These are phyloP conservation scores for Bucorvus abyssinicus DNA, from an alignment of 2,797 vertebrate species.

Conservation along the genomic window DNA sequence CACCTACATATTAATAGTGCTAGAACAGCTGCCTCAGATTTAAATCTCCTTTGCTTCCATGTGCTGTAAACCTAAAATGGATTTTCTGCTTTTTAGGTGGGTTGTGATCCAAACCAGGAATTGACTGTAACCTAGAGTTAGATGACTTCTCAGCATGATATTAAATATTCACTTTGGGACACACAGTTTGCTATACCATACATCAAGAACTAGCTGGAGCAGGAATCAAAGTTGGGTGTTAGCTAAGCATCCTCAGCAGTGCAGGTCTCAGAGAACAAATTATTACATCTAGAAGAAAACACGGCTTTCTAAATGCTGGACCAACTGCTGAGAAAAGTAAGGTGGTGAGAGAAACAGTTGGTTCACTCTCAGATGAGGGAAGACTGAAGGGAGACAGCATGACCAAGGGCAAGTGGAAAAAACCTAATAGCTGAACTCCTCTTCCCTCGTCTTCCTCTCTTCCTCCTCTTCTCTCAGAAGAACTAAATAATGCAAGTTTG, in stretches of 20 bases:
- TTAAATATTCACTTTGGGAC: background rate
- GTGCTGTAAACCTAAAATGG: background rate
- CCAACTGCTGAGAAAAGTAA: background rate
- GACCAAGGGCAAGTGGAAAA: background rate
- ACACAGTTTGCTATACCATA: background rate
- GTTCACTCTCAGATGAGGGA: background rate
- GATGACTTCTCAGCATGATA: background rate
- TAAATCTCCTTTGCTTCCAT: background rate
- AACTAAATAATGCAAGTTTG: background rate
- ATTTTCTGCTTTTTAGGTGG: background rate
- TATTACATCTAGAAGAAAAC: background rate
- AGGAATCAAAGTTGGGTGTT: background rate
- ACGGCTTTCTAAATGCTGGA: background rate
- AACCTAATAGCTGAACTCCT: background rate
- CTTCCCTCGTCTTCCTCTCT: background rate
- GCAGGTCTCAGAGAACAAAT: background rate
- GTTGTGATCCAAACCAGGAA: background rate
- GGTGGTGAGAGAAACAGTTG: constrained; percentile 3
- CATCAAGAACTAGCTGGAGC: background rate
- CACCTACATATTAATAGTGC: background rate
- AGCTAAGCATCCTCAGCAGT: background rate
- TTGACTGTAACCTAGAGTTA: background rate
- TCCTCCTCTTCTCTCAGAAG: background rate
- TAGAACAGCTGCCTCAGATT: background rate
- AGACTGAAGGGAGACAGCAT: background rate